Evolutionary conservation across 2,113 vertebrate genomes (phyloP).

Genomic region (Bubo scandiacus): DNA sequence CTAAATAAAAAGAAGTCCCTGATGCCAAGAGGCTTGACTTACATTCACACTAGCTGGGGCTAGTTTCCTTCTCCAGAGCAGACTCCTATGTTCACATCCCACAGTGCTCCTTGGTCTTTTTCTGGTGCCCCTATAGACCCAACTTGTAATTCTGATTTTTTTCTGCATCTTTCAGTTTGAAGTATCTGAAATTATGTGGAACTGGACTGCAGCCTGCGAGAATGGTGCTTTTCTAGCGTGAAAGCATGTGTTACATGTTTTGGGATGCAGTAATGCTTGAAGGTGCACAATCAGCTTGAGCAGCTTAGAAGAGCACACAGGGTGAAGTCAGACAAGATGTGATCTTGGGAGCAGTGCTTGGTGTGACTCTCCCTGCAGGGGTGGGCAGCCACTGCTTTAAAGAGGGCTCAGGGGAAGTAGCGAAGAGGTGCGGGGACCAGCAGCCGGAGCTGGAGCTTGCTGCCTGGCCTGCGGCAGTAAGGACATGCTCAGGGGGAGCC

Average conservation of each 20-base stretch:
- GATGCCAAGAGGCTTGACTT: neutral
- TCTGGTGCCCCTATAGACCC: neutral
- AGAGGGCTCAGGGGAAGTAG: neutral
- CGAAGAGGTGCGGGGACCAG: neutral
- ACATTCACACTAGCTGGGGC: neutral
- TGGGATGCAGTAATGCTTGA: fast-evolving
- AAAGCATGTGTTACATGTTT: fast-evolving
- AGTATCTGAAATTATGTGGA: neutral
- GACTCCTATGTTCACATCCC: neutral
- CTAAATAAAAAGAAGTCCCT: neutral
- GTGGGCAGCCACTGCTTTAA: neutral
- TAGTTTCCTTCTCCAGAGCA: neutral
- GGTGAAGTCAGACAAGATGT: neutral
- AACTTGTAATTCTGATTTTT: neutral
- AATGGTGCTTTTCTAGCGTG: neutral
- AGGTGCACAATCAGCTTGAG: neutral
- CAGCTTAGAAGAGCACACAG: fast-evolving
- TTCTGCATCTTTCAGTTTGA: neutral
- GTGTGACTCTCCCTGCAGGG: neutral
- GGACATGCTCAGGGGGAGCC: fast-evolving
- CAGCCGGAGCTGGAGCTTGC: neutral
- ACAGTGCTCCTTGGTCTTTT: neutral
- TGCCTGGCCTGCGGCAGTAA: neutral
- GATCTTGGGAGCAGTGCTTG: neutral
- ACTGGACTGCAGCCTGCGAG: neutral